A percentile compares a stretch with the other conserved stretches of the same genome.
Evolutionary conservation across 2,888 invertebrate genomes (phyloP).

Genomic region (Pycnomerus fuliginosus): DNA sequence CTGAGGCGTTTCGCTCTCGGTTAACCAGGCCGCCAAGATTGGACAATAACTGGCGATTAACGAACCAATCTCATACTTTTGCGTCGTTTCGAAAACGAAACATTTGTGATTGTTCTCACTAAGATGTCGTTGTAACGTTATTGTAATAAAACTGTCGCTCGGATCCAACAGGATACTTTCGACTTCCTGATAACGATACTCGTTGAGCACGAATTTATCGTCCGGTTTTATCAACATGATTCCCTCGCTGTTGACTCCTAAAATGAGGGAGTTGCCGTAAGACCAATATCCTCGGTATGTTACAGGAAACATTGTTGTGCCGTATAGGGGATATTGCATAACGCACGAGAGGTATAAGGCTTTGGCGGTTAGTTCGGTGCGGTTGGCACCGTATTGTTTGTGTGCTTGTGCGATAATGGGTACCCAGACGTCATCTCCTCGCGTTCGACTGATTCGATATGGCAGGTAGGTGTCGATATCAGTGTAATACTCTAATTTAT

Average conservation of each 20-base stretch:
- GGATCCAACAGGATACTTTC: conserved; percentile 90
- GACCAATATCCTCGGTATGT: conserved; percentile 94
- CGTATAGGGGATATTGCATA: conserved; percentile 88
- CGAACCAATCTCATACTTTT: conserved; percentile 90
- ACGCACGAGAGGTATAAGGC: conserved; percentile 92
- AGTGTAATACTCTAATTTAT: conserved; percentile 81
- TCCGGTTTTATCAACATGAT: conserved; percentile 87
- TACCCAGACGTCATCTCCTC: conserved; percentile 83
- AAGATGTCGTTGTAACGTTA: conserved; percentile 74
- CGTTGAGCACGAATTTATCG: conserved; percentile 88
- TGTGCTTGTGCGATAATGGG: conserved; percentile 87
- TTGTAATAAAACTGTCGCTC: conserved; percentile 88
- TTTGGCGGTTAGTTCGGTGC: conserved; percentile 88
- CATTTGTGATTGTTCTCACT: conserved; percentile 75
- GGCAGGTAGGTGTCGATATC: conserved; percentile 90
- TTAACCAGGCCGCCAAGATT: conserved; percentile 76
- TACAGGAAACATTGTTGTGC: conserved; percentile 63
- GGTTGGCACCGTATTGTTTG: conserved; percentile 87
- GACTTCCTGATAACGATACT: conserved; percentile 87
- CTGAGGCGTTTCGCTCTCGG: conserved; percentile 68
- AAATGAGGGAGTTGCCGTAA: conserved; percentile 71
- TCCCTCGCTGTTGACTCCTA: conserved; percentile 90
- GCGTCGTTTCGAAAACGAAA: conserved; percentile 88
- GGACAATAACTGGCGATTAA: conserved; percentile 91
- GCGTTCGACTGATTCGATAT: conserved; percentile 73